A percentile compares a stretch with the other conserved stretches of the same genome.
Conservation (phyloP, 2,797 vertebrate species). For the Babyrousa celebensis region DNA sequence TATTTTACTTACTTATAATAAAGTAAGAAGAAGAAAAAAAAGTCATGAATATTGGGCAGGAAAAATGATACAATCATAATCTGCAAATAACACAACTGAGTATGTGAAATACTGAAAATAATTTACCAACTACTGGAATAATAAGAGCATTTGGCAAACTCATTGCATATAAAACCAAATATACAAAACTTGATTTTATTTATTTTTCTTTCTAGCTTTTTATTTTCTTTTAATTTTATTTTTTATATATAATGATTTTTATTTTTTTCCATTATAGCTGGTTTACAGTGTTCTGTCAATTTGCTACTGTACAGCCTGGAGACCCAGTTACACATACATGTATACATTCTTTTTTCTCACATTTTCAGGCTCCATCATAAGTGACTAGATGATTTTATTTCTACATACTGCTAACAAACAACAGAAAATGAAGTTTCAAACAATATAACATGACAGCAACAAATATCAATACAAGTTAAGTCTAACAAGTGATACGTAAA, state of each 20-base stretch:
- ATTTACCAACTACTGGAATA: neutral
- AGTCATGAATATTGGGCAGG: neutral
- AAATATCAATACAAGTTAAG: constrained; percentile 21
- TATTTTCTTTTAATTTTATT: no score
- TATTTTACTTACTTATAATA: neutral
- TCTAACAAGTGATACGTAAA: neutral
- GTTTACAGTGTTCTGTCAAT: no score
- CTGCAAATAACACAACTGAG: neutral
- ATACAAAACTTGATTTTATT: neutral
- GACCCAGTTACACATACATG: no score
- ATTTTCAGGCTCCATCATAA: no score
- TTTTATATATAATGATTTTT: no score
- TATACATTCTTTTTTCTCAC: no score
- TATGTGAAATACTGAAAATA: neutral
- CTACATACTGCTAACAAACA: neutral
- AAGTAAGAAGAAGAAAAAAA: constrained; percentile 11
- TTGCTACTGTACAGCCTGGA: no score
- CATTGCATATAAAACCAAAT: neutral
- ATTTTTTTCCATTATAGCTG: no score
- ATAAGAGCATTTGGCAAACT: constrained; percentile 2
- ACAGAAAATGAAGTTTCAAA: constrained; percentile 35
- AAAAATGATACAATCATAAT: constrained; percentile 12
- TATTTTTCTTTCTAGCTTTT: neutral
- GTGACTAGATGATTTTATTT: neutral
- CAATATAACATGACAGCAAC: neutral